Percentiles rank a stretch among this genome's conserved stretches.
phyloP scores from a whole-genome alignment of 1,140 invertebrate genomes.

The Lasioglossum albipes region DNA sequence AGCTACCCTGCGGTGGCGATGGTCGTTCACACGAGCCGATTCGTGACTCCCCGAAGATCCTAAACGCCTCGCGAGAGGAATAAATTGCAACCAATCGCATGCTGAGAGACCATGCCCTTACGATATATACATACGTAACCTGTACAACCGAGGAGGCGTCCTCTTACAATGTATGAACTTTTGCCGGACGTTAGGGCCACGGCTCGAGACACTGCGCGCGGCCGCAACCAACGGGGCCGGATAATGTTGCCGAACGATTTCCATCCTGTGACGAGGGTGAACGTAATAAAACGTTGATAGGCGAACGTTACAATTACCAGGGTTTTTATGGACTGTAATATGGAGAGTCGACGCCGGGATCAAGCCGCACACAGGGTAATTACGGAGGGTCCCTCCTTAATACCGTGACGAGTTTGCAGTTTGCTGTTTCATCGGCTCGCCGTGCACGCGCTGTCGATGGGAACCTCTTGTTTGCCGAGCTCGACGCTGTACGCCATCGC shows the following conservation, averaged over 20 bases:
- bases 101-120: constrained; percentile 40
- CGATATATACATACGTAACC: constrained; percentile 19
- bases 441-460: neutral
- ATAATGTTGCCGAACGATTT: constrained; percentile 31
- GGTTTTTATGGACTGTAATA: neutral
- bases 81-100: constrained; percentile 57
- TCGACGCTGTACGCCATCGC: neutral
- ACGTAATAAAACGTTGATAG: constrained; percentile 30
- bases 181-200: constrained; percentile 14
- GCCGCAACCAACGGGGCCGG: neutral
- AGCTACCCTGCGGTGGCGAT: constrained; percentile 55
- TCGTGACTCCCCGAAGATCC: constrained; percentile 47
- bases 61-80: constrained; percentile 50
- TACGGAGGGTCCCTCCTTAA: neutral
- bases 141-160: neutral
- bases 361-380: neutral
- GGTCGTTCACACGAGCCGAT: constrained; percentile 57
- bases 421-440: constrained; percentile 3
- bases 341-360: neutral
- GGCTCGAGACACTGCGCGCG: neutral
- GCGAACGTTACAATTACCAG: constrained; percentile 34
- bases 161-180: constrained; percentile 38
- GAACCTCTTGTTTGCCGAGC: constrained; percentile 6
- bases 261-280: constrained; percentile 29
- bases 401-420: neutral